Evolutionary conservation across 2,797 vertebrate genomes (phyloP).

Genomic region (Holocentrus rufus): DNA sequence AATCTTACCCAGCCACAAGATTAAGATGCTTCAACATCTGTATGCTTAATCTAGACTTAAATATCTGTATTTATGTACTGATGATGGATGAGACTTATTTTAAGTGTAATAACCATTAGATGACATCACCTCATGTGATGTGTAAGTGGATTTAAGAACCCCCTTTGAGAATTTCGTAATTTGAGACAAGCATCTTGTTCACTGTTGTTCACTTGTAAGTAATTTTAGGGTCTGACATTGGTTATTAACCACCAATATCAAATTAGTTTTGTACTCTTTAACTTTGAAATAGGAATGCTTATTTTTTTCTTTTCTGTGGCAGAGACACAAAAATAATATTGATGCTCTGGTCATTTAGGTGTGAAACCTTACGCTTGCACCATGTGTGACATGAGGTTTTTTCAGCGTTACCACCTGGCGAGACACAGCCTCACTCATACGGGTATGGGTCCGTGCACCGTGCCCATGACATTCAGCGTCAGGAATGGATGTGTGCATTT

Average conservation of each 20-base stretch:
- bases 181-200: constrained; percentile 41
- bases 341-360: constrained; percentile 83
- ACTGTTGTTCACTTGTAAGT: constrained; percentile 50
- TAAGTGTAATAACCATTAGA: constrained; percentile 45
- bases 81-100: constrained; percentile 34
- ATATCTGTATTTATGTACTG: constrained; percentile 58
- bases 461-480: constrained; percentile 71
- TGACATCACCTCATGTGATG: constrained; percentile 67
- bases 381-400: constrained; percentile 87
- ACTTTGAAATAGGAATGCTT: constrained; percentile 8
- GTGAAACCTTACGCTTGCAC: constrained; percentile 86
- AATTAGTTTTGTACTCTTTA: constrained; percentile 58
- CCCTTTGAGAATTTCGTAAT: constrained; percentile 30
- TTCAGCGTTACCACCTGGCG: constrained; percentile 85
- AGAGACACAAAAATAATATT: constrained; percentile 72
- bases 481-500: constrained; percentile 54
- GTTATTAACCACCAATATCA: constrained; percentile 81
- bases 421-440: constrained; percentile 87
- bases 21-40: constrained; percentile 70
- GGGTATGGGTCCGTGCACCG: constrained; percentile 81
- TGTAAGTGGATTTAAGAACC: constrained; percentile 60
- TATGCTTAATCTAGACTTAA: constrained; percentile 59
- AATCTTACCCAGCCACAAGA: constrained; percentile 72
- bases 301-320: constrained; percentile 42
- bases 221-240: constrained; percentile 71